phyloP scores from a whole-genome alignment of 2,888 invertebrate species.

The Galerucella calmariensis region DNA sequence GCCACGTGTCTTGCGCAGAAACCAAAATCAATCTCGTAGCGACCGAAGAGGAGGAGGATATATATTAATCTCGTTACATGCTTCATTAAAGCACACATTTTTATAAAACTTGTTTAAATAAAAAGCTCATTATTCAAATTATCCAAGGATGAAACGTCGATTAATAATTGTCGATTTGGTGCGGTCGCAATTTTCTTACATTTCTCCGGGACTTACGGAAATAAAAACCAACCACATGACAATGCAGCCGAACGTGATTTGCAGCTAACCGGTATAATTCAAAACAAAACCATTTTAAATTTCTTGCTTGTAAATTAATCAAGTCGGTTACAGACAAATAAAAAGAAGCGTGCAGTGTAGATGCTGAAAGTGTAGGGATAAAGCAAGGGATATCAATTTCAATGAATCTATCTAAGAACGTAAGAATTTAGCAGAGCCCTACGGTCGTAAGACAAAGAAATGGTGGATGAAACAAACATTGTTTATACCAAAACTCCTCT shows the following conservation, averaged over 20 bases:
- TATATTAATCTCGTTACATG: not conserved
- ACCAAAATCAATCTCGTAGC: too few species aligned
- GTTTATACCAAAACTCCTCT: too few species aligned
- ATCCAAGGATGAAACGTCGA: not conserved
- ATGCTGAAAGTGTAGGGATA: too few species aligned
- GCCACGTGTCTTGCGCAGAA: too few species aligned
- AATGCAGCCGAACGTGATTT: conserved; percentile 25
- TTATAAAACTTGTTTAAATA: not conserved
- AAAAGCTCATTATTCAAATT: conserved; percentile 1
- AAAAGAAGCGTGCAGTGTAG: too few species aligned
- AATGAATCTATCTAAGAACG: too few species aligned
- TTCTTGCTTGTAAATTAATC: not conserved
- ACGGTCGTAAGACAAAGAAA: too few species aligned
- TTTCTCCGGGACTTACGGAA: conserved; percentile 26
- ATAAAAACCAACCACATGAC: conserved; percentile 13
- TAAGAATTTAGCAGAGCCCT: too few species aligned
- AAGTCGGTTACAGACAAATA: not conserved
- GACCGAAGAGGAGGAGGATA: too few species aligned
- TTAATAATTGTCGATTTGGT: conserved; percentile 12
- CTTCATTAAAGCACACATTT: not conserved
- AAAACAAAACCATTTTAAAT: conserved; percentile 7
- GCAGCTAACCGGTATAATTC: conserved; percentile 4
- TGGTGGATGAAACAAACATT: too few species aligned
- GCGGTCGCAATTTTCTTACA: conserved; percentile 16
- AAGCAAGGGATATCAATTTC: too few species aligned